A percentile compares a stretch with the other conserved stretches of the same genome.
Evolutionary conservation across 2,888 invertebrate species (phyloP).

Genomic region (Chalcis sispes): DNA sequence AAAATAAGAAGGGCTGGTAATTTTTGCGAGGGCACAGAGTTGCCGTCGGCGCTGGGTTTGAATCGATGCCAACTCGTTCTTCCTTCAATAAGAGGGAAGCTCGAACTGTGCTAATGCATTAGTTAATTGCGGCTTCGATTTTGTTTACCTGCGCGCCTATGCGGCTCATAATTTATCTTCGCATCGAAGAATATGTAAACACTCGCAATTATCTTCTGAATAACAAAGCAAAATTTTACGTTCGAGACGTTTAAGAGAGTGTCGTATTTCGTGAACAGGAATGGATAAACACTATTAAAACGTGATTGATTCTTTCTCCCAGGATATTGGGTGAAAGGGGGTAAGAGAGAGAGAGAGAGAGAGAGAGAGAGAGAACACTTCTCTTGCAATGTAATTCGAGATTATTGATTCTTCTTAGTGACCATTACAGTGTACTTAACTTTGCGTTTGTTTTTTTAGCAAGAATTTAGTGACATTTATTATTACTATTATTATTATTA

Average conservation of each 20-base stretch:
- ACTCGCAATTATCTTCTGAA: too few relatives aligned
- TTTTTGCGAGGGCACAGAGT: constrained; percentile 67
- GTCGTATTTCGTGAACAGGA: too few relatives aligned
- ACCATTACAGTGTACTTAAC: too few relatives aligned
- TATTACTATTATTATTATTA: too few relatives aligned
- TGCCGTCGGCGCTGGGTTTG: constrained; percentile 61
- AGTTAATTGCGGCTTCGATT: constrained; percentile 63
- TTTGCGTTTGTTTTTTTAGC: too few relatives aligned
- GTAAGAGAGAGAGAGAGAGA: neutral
- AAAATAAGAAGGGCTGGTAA: constrained; percentile 60
- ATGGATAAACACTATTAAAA: constrained; percentile 1
- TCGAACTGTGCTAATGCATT: constrained; percentile 61
- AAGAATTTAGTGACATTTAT: too few relatives aligned
- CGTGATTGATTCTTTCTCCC: constrained; percentile 49
- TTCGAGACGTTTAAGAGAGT: neutral
- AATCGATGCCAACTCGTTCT: constrained; percentile 72
- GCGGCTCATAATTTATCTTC: neutral
- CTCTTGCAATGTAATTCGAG: constrained; percentile 47
- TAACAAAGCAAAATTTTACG: too few relatives aligned
- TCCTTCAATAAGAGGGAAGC: constrained; percentile 44
- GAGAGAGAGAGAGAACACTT: constrained; percentile 16
- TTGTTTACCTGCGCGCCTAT: constrained; percentile 12
- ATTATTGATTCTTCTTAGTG: constrained; percentile 22
- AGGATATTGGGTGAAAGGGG: constrained; percentile 6
- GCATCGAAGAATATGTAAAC: too few relatives aligned